A percentile compares a stretch with the other conserved stretches of the same genome.
phyloP scores from a whole-genome alignment of 2,113 vertebrate genomes.

The Albula goreensis region DNA sequence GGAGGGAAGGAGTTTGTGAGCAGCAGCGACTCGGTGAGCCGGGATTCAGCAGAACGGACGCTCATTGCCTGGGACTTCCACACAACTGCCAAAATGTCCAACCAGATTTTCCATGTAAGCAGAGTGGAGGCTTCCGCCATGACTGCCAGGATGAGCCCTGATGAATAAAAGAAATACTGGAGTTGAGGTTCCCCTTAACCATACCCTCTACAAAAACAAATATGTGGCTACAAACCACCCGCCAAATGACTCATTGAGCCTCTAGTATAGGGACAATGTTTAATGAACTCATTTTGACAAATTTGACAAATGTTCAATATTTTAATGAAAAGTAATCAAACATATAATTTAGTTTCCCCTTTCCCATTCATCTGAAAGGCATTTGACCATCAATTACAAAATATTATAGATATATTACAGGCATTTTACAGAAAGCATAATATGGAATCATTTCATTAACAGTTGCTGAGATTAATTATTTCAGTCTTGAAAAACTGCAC shows the following conservation, averaged over 20 bases:
- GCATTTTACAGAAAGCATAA: not conserved
- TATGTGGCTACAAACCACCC: not conserved
- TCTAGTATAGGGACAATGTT: too few relatives aligned
- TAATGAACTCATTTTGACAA: too few relatives aligned
- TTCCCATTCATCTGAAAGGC: not conserved
- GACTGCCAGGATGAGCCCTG: not conserved
- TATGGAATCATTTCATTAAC: not conserved
- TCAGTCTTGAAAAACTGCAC: not conserved
- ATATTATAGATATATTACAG: too few relatives aligned
- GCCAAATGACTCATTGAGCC: too few relatives aligned
- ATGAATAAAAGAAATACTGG: not conserved
- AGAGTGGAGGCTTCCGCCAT: not conserved
- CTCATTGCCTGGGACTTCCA: constrained; percentile 92
- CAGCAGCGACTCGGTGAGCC: constrained; percentile 90
- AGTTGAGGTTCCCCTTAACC: not conserved
- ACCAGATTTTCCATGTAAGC: constrained; percentile 95
- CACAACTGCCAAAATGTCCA: constrained; percentile 90
- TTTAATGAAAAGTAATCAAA: too few relatives aligned
- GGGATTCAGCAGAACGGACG: constrained; percentile 93
- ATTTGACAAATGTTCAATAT: too few relatives aligned
- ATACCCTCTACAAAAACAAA: not conserved
- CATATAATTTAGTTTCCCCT: too few relatives aligned
- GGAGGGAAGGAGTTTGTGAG: constrained; percentile 85
- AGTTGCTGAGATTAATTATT: not conserved
- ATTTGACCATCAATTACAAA: not conserved